Base-by-base conservation (phyloP, 2,113 vertebrate genomes). In the Climacteris rufus region DNA sequence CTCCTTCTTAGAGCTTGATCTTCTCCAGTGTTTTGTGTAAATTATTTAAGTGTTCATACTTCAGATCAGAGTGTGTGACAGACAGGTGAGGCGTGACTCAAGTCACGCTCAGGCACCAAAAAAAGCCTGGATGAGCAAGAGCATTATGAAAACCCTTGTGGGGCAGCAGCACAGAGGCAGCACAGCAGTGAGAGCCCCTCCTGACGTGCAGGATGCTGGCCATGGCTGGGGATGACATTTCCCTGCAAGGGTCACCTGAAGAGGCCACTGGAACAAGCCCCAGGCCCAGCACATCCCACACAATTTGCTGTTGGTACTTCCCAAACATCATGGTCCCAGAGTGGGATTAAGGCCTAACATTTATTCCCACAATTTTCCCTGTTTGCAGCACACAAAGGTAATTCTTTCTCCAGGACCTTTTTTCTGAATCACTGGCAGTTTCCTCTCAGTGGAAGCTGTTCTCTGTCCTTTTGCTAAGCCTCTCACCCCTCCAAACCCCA, bases 151-250 rank as follows among this genome's bases (percentile, higher is more conserved):
- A 72, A 76, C 2, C 11, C 39, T 47, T 4, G 4, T 6, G 59
- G 50, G 65, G 44, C 65, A 83, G 44, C 65, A 83, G 69, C 45
- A 68, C 2, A 21, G 53, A 79, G 71, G 20, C 14, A 35, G 47
- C 37, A 25, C 12, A 52, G 79, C 45, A 57, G 47, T 5, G 21
- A 19, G 53, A 54, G 10, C 27, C 33, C 45, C 52, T 44, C 81
- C 24, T 27, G 37, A 11, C 0, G 4, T 4, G 78, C 56, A 40
- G 61, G 74, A 6, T 3, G 10, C 5, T 18, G 13, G 44, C 49
- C 65, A 8, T 21, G 42, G 35, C 57, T 72, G 54, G 11, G 25
- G 50, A 8, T 18, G 60, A 22, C 54, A 23, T 25, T 49, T 45
- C 60, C 69, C 69, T 82, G 44, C 2, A 60, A 68, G 28, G 1